phyloP scores from a whole-genome alignment of 2,888 invertebrate species.

The Erannis defoliaria region DNA sequence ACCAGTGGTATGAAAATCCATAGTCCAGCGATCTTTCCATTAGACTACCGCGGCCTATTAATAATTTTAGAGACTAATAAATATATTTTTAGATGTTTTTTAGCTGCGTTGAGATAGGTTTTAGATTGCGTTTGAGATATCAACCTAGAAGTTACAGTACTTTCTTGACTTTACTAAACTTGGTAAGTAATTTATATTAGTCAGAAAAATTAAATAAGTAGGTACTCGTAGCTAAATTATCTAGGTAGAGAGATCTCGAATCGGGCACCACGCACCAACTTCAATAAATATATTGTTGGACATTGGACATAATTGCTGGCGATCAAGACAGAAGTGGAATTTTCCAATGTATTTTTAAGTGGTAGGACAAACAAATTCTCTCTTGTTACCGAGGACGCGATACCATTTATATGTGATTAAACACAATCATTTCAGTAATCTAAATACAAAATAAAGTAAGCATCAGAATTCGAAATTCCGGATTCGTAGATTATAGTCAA shows the following conservation, averaged over 20 bases:
- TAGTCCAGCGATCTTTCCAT: too few species aligned
- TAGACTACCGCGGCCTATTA: too few species aligned
- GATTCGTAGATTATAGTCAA: too few species aligned
- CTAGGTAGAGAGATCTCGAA: constrained; percentile 42
- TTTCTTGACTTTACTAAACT: too few species aligned
- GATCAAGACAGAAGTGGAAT: constrained; percentile 71
- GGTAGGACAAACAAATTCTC: constrained; percentile 29
- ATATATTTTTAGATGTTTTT: too few species aligned
- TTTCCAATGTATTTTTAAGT: constrained; percentile 70
- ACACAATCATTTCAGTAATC: background rate
- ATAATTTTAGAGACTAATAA: too few species aligned
- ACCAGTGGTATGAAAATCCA: too few species aligned
- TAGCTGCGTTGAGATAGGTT: too few species aligned
- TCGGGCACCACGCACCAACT: constrained; percentile 51
- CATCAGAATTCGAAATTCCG: background rate
- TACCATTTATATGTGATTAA: background rate
- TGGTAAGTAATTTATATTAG: too few species aligned
- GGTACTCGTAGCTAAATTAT: background rate
- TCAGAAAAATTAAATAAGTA: background rate
- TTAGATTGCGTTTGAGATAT: too few species aligned
- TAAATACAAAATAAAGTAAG: background rate
- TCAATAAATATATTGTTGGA: constrained; percentile 65
- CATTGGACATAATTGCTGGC: constrained; percentile 72
- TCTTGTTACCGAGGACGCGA: constrained; percentile 15
- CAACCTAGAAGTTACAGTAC: too few species aligned